phyloP scores from a whole-genome alignment of 2,797 vertebrate genomes.

The Zalophus californianus region DNA sequence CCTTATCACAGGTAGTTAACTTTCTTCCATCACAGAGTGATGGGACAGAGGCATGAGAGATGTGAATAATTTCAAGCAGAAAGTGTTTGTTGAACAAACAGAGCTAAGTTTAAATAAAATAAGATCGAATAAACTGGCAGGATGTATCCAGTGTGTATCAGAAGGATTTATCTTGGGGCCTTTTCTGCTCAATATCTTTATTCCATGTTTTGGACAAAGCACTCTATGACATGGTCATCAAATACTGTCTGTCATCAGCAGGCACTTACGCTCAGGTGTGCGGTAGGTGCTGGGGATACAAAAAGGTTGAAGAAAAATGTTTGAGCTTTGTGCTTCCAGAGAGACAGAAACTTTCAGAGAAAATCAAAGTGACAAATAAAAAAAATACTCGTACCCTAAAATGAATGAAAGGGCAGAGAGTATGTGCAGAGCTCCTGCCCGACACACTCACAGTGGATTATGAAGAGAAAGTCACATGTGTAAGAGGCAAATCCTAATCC shows the following conservation, averaged over 20 bases:
- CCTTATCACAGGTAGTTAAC: conserved; percentile 4
- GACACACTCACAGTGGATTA: background rate
- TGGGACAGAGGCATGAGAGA: background rate
- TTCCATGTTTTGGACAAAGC: background rate
- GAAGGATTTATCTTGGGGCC: too few relatives aligned
- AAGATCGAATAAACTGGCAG: background rate
- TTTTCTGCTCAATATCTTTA: background rate
- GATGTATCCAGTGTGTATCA: background rate
- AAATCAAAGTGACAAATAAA: background rate
- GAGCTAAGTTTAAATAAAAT: background rate
- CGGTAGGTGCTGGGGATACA: background rate
- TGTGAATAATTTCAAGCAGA: background rate
- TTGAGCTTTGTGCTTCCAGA: background rate
- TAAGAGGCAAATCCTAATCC: background rate
- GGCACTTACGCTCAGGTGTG: background rate
- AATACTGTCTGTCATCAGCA: background rate
- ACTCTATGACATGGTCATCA: background rate
- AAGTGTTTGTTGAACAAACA: conserved; percentile 7
- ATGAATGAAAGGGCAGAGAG: background rate
- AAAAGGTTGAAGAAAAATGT: background rate
- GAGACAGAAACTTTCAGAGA: background rate
- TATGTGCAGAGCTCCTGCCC: background rate
- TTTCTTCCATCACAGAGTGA: background rate
- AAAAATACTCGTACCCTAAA: background rate
- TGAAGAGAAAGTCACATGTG: background rate